Evolutionary conservation across 2,888 invertebrate genomes (phyloP), one percentile per base, ranked within the genome.

Genomic region (Parasteatoda lunata): DNA sequence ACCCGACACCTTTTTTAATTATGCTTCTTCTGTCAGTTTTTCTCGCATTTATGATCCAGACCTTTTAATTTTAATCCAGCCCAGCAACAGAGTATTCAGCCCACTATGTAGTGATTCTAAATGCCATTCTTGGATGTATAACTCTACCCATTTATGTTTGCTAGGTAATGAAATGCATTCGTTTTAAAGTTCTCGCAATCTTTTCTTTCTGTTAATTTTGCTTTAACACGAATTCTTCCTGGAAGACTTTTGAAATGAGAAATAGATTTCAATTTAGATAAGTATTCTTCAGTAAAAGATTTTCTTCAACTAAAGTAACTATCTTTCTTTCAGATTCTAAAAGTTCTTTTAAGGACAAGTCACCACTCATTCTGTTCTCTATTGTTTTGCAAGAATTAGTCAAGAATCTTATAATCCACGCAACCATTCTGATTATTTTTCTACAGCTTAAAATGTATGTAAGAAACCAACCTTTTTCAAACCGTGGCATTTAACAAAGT

Each of bases 11-110:
- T 15, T 66, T 66, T 65, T 66, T 49, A 13, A 15, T 4, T 8
- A 65, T 64, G 8, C n/a, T 51, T 65, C 9, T 45, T 49, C n/a
- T 66, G 77, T 5, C 75, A 45, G 75, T 75, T 75, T 75, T 75
- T 59, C 59, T 54, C 7, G 2, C 59, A 30, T 8, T 54, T 9
- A 59, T 11, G 11, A 30, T 59, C 75, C 15, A 5, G 30, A 75
- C 15, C 0, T 3, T 54, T 75, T 30, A 1, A 0, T 5, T 30
- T 30, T 59, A 64, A 47, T 75, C 13, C 6, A 11, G 8, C n/a
- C 13, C 6, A 11, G 8, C n/a, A 77, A 7, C 13, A 77, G 15
- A 15, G 65, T 47, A 9, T 77, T 7, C 3, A 77, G 4, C 9
- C 77, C 66, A 65, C 13, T 8, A 77, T 77, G 68, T 13, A 47